Evolutionary conservation across 2,113 vertebrate species (phyloP).

Genomic region (Mesoclemmys tuberculata): DNA sequence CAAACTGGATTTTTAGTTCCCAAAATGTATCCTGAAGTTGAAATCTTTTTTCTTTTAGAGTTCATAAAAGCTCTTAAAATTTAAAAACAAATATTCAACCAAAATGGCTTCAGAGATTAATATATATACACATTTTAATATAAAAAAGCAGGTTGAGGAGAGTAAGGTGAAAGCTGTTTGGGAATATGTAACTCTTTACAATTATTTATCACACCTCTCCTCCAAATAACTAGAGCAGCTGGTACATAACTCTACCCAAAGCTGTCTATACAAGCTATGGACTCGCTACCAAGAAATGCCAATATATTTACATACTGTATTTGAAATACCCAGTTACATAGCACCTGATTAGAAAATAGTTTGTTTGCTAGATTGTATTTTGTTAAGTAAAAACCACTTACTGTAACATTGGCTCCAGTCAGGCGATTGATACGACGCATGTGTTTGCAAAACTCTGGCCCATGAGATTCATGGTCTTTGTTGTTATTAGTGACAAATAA

Average conservation of each 20-base stretch:
- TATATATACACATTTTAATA: no score
- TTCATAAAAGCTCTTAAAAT: not conserved
- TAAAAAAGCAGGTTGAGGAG: no score
- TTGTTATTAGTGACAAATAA: conserved; percentile 96
- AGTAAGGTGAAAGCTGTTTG: no score
- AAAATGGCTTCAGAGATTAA: not conserved
- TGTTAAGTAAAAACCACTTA: conserved; percentile 58
- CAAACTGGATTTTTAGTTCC: not conserved
- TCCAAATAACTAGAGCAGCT: not conserved
- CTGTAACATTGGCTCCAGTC: conserved; percentile 91
- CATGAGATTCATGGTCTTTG: conserved; percentile 90
- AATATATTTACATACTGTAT: not conserved
- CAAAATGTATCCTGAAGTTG: not conserved
- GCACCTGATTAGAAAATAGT: not conserved
- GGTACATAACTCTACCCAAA: not conserved
- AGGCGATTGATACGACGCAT: conserved; percentile 92
- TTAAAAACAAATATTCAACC: not conserved
- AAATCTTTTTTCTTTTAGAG: not conserved
- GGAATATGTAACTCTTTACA: no score
- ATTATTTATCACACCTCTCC: no score
- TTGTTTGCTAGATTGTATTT: not conserved
- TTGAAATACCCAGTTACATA: not conserved
- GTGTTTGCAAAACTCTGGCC: conserved; percentile 96
- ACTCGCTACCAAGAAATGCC: not conserved
- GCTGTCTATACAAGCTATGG: not conserved